These are phyloP conservation scores for Dendrolimus punctatus DNA, from an alignment of 1,140 invertebrate species.

Conservation along the genomic window DNA sequence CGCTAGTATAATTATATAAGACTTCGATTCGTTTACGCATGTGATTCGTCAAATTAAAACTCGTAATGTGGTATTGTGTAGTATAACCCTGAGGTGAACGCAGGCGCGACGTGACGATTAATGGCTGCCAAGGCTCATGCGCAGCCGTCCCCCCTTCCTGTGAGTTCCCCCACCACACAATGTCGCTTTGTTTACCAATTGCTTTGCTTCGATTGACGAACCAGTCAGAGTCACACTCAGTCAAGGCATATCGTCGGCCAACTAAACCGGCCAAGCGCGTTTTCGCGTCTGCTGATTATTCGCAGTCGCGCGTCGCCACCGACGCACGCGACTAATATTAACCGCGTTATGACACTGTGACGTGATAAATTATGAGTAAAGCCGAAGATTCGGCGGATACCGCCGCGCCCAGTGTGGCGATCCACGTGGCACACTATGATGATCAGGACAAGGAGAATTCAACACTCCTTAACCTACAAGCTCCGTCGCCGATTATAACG, in stretches of 20 bases:
- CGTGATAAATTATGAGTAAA: conserved; percentile 60
- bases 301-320: conserved; percentile 48
- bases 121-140: conserved; percentile 27
- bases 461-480: conserved; percentile 44
- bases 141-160: conserved; percentile 31
- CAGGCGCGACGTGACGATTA: conserved; percentile 42
- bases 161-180: conserved; percentile 45
- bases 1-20: too few species aligned
- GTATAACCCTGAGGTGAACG: conserved; percentile 22
- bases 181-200: conserved; percentile 67
- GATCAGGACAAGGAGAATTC: conserved; percentile 43
- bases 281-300: conserved; percentile 38
- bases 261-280: conserved; percentile 48
- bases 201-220: conserved; percentile 61
- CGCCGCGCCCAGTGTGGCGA: conserved; percentile 49
- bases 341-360: conserved; percentile 62
- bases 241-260: conserved; percentile 43
- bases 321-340: conserved; percentile 51
- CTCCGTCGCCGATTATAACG: conserved; percentile 45
- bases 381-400: conserved; percentile 49
- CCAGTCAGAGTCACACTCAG: conserved; percentile 16
- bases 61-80: conserved; percentile 6
- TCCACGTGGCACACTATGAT: conserved; percentile 55
- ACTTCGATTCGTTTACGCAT: too few species aligned
- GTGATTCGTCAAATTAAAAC: neutral